phyloP scores from a whole-genome alignment of 2,797 vertebrate genomes.

The Columba guinea region DNA sequence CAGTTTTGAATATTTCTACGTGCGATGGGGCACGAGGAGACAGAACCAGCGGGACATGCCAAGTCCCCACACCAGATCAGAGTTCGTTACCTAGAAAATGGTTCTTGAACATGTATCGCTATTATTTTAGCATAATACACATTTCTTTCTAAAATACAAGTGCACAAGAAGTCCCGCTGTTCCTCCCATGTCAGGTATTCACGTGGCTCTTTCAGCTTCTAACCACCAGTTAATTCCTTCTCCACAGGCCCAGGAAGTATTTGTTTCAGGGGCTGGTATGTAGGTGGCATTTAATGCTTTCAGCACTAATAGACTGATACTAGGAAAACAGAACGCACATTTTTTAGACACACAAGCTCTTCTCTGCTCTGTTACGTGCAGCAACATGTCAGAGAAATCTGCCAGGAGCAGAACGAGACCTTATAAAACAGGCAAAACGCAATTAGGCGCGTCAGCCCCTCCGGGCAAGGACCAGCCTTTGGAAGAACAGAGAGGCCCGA shows the following conservation, averaged over 20 bases:
- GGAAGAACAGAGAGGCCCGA: neutral
- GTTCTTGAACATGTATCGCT: accelerated
- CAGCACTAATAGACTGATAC: neutral
- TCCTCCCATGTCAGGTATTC: neutral
- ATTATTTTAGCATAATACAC: accelerated
- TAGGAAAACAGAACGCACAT: neutral
- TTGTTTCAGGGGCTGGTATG: neutral
- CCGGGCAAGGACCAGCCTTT: neutral
- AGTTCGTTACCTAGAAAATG: accelerated
- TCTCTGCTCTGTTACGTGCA: neutral
- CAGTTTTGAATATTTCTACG: accelerated
- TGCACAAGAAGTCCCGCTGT: accelerated
- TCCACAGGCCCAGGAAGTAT: neutral
- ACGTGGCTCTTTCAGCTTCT: neutral
- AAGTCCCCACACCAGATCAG: accelerated
- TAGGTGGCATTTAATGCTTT: neutral
- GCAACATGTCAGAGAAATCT: neutral
- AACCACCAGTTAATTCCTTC: neutral
- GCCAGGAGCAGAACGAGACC: neutral
- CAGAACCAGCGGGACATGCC: too few relatives aligned
- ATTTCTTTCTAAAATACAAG: neutral
- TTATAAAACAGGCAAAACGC: neutral
- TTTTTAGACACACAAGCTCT: neutral
- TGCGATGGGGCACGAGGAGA: too few relatives aligned
- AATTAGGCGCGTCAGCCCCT: neutral